Evolutionary conservation across 2,113 vertebrate species (phyloP).

Genomic region (Parotia lawesii): DNA sequence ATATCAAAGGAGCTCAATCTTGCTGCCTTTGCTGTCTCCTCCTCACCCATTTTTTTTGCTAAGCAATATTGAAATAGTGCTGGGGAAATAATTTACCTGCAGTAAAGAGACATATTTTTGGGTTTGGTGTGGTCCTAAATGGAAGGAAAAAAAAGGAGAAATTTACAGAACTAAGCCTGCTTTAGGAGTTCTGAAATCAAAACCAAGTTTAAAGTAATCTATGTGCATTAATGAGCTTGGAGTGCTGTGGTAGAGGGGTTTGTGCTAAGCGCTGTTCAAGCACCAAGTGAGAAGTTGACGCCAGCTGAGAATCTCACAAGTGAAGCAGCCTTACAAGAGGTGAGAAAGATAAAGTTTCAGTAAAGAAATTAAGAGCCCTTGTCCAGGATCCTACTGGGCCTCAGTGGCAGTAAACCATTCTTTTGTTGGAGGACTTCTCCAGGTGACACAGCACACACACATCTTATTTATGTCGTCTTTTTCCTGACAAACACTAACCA

Average conservation of each 20-base stretch:
- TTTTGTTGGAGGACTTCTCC: neutral
- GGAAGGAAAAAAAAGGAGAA: neutral
- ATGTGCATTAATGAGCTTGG: neutral
- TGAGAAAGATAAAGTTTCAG: neutral
- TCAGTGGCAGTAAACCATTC: neutral
- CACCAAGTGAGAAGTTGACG: neutral
- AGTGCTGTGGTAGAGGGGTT: neutral
- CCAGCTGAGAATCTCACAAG: neutral
- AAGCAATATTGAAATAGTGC: neutral
- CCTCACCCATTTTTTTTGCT: neutral
- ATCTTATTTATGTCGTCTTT: neutral
- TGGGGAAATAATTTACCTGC: neutral
- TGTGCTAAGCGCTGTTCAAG: neutral
- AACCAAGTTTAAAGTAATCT: neutral
- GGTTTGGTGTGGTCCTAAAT: neutral
- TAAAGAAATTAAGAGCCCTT: neutral
- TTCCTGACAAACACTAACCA: neutral
- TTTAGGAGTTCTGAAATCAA: neutral
- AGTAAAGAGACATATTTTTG: neutral
- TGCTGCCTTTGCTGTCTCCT: neutral
- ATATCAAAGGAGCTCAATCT: conserved; percentile 18
- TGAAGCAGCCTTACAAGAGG: neutral
- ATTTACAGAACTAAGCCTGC: neutral
- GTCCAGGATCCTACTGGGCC: neutral
- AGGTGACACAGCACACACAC: neutral